phyloP scores from a whole-genome alignment of 2,113 vertebrate genomes.

The Strigops habroptila region DNA sequence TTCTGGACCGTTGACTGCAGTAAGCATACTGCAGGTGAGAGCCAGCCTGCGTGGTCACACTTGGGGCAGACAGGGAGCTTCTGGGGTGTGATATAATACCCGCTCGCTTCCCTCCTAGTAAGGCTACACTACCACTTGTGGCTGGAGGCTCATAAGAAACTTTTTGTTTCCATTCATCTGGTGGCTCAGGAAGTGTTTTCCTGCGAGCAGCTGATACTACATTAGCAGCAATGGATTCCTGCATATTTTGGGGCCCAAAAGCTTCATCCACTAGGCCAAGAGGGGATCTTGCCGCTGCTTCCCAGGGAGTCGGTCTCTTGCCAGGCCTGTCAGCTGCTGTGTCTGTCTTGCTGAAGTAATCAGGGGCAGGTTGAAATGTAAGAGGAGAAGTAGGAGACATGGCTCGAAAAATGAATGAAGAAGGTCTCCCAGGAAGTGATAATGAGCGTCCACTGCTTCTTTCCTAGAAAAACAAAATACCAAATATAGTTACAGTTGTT shows the following conservation, averaged over 20 bases:
- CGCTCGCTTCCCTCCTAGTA: conserved; percentile 31
- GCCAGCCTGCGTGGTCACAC: conserved; percentile 54
- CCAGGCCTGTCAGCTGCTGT: conserved; percentile 61
- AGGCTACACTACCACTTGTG: neutral
- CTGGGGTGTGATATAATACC: conserved; percentile 55
- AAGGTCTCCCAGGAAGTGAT: conserved; percentile 77
- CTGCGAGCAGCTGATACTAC: conserved; percentile 85
- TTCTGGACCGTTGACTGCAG: conserved; percentile 73
- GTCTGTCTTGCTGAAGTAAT: conserved; percentile 56
- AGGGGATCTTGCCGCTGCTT: conserved; percentile 87
- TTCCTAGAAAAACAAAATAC: conserved; percentile 64
- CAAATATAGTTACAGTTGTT: neutral
- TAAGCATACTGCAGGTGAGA: conserved; percentile 72
- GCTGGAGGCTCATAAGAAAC: conserved; percentile 68
- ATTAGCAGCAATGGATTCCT: conserved; percentile 83
- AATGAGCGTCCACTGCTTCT: conserved; percentile 72
- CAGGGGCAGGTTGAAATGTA: conserved; percentile 43
- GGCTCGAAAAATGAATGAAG: conserved; percentile 29
- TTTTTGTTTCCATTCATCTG: conserved; percentile 80
- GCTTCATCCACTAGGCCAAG: conserved; percentile 91
- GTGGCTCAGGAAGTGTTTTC: conserved; percentile 81
- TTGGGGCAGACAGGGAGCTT: conserved; percentile 52
- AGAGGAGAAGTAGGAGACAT: conserved; percentile 68
- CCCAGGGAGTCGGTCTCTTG: conserved; percentile 87
- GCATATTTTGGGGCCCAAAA: conserved; percentile 79